Percentiles rank a stretch among this genome's conserved stretches.
Conservation (phyloP, 23 tunicate species). For the Ascidia mentula region DNA sequence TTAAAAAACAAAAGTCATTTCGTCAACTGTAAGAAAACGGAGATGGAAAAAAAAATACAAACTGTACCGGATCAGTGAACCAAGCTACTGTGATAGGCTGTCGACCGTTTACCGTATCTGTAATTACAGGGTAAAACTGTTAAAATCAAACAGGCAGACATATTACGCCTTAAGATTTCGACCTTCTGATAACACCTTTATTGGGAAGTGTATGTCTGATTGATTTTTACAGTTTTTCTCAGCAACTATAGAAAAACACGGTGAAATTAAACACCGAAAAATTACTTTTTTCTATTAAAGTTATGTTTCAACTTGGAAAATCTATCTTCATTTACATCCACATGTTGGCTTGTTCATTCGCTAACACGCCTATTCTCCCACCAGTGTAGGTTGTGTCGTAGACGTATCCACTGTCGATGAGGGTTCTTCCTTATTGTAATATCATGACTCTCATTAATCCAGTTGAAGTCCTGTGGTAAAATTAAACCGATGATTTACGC, state of each 20-base stretch:
- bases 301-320: too few species aligned
- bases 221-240: background rate
- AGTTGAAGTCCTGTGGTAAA: constrained; percentile 1
- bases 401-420: constrained; percentile 15
- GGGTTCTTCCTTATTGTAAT: background rate
- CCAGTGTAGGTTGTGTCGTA: constrained; percentile 27
- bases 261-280: background rate
- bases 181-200: too few species aligned
- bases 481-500: background rate
- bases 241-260: background rate
- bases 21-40: too few species aligned
- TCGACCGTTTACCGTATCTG: too few species aligned
- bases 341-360: constrained; percentile 11
- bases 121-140: too few species aligned
- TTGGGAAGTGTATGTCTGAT: background rate
- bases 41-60: too few species aligned
- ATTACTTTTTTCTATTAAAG: too few species aligned
- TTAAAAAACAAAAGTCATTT: too few species aligned
- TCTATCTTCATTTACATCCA: constrained; percentile 15
- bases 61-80: too few species aligned
- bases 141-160: too few species aligned
- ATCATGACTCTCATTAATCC: constrained; percentile 17
- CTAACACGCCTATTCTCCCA: constrained; percentile 23
- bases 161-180: too few species aligned
- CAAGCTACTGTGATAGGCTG: too few species aligned